Evolutionary conservation across 1,140 invertebrate genomes (phyloP), one percentile per base, ranked within the genome.

Genomic region (Tetranychus urticae): DNA sequence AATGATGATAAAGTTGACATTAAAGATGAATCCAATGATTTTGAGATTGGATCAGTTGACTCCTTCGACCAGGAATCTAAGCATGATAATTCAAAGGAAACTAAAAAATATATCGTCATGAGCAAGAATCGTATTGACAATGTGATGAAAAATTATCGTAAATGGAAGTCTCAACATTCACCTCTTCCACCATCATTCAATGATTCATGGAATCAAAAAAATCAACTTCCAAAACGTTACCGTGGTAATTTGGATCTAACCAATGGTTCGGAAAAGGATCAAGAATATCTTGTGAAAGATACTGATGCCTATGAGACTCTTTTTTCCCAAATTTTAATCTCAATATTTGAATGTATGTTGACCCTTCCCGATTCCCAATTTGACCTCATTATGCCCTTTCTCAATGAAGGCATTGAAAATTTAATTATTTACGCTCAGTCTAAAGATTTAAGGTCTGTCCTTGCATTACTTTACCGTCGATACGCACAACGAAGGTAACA

Each of bases 121-220:
- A 36, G 14, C 50, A 14, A 60, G 13, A 50, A 48, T n/a, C 31
- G 46, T 54, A 60, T 60, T 13, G 48, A 60, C 12, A 14, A 7
- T 34, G n/a, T 60, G 59, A 60, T 42, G 48, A 37, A 13, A 33
- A 14, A 60, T 31, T 60, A 60, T 42, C 56, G 46, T 13, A 60
- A 50, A 60, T 33, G 13, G 45, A 60, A 60, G 34, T n/a, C 31
- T 14, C 59, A 60, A 23, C 59, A 60, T 50, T 50, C 46, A 14
- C 59, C 59, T 12, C 10, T 60, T 8, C 59, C 59, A 10, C 59
- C 45, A 37, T 33, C 23, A 52, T 50, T 60, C 12, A 10, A 23
- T 23, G 46, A 60, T 31, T 31, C 34, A 35, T 13, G 56, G 13
- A 33, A 60, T 33, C 45, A 23, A 54, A 60, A 60, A 35, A 34